phyloP scores from a whole-genome alignment of 2,113 vertebrate species.

The Labeo catla region DNA sequence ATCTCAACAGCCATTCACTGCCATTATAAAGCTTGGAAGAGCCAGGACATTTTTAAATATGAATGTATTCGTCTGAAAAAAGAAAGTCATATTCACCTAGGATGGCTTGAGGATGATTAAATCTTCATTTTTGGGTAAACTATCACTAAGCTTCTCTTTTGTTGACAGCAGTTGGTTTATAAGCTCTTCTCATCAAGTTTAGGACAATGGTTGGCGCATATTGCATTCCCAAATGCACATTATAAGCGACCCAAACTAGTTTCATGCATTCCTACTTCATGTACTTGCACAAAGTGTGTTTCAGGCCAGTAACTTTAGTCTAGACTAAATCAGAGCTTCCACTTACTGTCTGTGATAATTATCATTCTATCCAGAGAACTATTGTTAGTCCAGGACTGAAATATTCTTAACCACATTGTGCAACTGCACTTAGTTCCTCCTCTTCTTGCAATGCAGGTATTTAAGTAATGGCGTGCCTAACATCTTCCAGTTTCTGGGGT shows the following conservation, averaged over 20 bases:
- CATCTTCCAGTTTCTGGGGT: background rate
- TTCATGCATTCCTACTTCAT: background rate
- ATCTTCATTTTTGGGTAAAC: no score
- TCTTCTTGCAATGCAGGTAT: conserved; percentile 1
- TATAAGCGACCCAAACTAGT: background rate
- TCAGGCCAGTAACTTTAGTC: background rate
- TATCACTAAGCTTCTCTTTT: background rate
- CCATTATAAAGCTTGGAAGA: no score
- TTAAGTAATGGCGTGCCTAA: background rate
- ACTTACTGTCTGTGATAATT: background rate
- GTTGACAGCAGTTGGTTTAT: background rate
- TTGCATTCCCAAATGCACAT: background rate
- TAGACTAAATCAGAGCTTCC: background rate
- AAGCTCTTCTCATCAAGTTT: background rate
- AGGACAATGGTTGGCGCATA: background rate
- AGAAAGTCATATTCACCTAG: no score
- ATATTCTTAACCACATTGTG: background rate
- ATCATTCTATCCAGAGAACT: background rate
- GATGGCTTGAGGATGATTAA: no score
- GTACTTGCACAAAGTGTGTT: background rate
- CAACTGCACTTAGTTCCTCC: background rate
- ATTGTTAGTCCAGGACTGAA: conserved; percentile 4
- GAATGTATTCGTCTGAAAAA: no score
- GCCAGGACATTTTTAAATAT: no score
- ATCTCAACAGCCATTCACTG: no score